A percentile compares a stretch with the other conserved stretches of the same genome.
Conservation (phyloP, 2,113 vertebrate species). For the Sinocyclocheilus grahami region DNA sequence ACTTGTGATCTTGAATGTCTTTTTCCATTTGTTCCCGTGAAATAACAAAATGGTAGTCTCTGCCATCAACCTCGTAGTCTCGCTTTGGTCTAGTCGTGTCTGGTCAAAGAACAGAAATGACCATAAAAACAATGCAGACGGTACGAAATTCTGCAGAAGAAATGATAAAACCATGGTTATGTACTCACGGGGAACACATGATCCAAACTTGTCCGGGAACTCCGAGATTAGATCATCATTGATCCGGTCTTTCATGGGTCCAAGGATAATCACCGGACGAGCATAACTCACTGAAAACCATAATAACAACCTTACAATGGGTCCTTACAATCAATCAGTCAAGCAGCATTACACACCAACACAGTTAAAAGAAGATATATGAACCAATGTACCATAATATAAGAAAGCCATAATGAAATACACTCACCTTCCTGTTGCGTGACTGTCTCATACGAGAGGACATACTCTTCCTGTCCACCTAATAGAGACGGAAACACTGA, state of each 20-base stretch:
- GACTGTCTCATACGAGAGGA: constrained; percentile 94
- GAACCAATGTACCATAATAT: not conserved
- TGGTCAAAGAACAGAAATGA: constrained; percentile 59
- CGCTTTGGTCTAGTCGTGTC: constrained; percentile 95
- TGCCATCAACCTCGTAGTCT: constrained; percentile 94
- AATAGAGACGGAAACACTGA: constrained; percentile 52
- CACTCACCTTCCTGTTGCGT: constrained; percentile 94
- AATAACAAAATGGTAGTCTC: constrained; percentile 97
- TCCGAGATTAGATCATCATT: constrained; percentile 98
- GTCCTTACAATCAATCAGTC: not conserved
- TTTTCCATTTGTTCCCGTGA: constrained; percentile 97
- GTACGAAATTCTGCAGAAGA: not conserved
- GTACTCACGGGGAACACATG: constrained; percentile 97
- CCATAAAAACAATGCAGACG: not conserved
- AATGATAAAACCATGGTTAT: not conserved
- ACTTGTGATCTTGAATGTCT: constrained; percentile 98
- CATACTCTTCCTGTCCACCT: constrained; percentile 93
- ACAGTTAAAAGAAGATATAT: not conserved
- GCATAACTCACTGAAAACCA: constrained; percentile 86
- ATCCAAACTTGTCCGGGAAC: constrained; percentile 97
- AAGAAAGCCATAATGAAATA: not conserved
- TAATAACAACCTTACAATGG: not conserved
- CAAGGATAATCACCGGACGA: constrained; percentile 93
- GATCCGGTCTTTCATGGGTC: constrained; percentile 97
- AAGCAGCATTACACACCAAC: not conserved